phyloP scores from a whole-genome alignment of 2,797 vertebrate genomes.

The Lophura swinhoii region DNA sequence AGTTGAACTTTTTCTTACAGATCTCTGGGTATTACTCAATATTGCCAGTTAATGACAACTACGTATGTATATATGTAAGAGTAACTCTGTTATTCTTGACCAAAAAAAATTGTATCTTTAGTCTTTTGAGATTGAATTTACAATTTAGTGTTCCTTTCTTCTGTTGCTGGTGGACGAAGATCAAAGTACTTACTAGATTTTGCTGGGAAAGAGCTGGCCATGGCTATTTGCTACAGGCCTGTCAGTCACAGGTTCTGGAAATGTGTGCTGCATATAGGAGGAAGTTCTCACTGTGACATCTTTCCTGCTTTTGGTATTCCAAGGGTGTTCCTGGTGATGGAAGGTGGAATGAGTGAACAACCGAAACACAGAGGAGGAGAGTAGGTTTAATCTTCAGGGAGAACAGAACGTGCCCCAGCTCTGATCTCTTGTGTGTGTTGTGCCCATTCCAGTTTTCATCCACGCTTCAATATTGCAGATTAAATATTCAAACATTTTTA shows the following conservation, averaged over 20 bases:
- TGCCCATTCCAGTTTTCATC: background rate
- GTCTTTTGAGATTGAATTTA: background rate
- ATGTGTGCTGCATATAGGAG: background rate
- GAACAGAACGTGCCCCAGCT: conserved; percentile 2
- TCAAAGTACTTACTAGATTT: background rate
- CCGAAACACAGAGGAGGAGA: background rate
- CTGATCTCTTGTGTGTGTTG: background rate
- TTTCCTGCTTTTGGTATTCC: conserved; percentile 41
- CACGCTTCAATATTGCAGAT: background rate
- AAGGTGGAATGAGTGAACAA: conserved; percentile 33
- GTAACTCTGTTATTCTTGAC: background rate
- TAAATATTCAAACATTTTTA: conserved; percentile 6
- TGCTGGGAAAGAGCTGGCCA: background rate
- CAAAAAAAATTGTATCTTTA: background rate
- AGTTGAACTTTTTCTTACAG: background rate
- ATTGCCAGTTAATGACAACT: background rate
- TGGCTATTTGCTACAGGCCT: background rate
- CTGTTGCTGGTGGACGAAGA: background rate
- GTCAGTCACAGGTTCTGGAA: background rate
- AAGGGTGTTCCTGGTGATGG: conserved; percentile 15
- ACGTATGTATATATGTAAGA: background rate
- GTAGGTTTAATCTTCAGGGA: background rate
- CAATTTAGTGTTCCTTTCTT: background rate
- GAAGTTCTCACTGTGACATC: conserved; percentile 25
- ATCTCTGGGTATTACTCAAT: background rate